Percentiles rank a stretch among this genome's conserved stretches.
Conservation (phyloP, 1,140 invertebrate species). For the Phymorhynchus buccinoides region DNA sequence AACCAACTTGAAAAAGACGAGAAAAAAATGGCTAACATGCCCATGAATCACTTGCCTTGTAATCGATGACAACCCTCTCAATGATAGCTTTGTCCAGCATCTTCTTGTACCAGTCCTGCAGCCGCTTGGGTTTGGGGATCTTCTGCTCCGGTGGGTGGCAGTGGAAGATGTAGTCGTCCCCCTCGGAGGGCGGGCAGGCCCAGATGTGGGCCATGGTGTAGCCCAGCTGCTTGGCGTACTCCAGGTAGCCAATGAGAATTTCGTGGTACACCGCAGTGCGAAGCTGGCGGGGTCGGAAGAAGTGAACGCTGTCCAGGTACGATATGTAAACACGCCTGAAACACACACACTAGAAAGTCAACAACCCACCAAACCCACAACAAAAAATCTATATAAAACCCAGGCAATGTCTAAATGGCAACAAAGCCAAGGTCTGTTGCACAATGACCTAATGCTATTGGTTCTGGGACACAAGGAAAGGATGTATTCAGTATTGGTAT, state of each 20-base stretch:
- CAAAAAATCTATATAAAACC: too few relatives aligned
- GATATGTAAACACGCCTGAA: conserved; percentile 96
- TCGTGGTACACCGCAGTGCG: conserved; percentile 99
- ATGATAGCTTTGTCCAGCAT: conserved; percentile 99
- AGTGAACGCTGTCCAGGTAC: conserved; percentile 99
- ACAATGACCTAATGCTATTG: too few relatives aligned
- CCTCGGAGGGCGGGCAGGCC: conserved; percentile 99
- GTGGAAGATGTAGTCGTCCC: conserved; percentile 99
- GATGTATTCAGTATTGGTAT: too few relatives aligned
- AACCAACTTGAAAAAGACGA: too few relatives aligned
- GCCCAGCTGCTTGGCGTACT: conserved; percentile 98
- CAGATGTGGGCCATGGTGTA: conserved; percentile 93
- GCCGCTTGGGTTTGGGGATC: conserved; percentile 98
- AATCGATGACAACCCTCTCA: conserved; percentile 98
- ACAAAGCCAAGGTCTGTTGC: too few relatives aligned
- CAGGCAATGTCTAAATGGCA: too few relatives aligned
- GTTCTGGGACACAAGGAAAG: too few relatives aligned
- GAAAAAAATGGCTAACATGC: too few relatives aligned
- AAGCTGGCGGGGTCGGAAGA: conserved; percentile 97
- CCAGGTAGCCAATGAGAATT: conserved; percentile 98
- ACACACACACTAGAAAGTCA: conserved; percentile 12
- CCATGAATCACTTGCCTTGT: conserved; percentile 82
- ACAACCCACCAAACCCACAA: too few relatives aligned
- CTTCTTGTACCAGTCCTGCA: conserved; percentile 99
- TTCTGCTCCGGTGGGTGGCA: conserved; percentile 99